Conservation (phyloP, 2,797 vertebrate species). For the Antennarius maculatus region DNA sequence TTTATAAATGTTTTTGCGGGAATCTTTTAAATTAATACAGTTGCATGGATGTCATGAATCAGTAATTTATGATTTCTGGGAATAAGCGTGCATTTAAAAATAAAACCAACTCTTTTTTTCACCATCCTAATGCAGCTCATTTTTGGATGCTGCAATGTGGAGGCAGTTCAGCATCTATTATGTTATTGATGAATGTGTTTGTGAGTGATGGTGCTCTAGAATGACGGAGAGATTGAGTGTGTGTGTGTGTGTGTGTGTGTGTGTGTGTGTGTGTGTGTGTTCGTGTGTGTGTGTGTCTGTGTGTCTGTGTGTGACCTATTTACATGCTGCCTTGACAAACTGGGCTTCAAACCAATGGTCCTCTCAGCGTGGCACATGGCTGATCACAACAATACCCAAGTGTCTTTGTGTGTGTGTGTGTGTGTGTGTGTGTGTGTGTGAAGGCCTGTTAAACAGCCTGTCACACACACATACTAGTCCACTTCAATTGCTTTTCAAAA, state of each 20-base stretch:
- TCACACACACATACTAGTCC: not conserved
- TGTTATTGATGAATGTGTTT: slow-evolving; percentile 10
- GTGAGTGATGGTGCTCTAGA: not conserved
- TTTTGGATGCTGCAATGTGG: slow-evolving; percentile 30
- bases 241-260: not conserved
- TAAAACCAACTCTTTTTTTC: not conserved
- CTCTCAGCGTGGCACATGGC: slow-evolving; percentile 35
- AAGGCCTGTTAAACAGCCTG: not conserved
- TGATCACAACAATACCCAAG: slow-evolving; percentile 12
- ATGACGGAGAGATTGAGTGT: no score
- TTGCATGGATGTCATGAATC: no score
- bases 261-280: slow-evolving; percentile 1
- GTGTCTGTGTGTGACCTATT: slow-evolving; percentile 34
- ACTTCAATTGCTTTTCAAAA: not conserved
- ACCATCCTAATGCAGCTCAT: slow-evolving; percentile 24
- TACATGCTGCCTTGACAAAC: slow-evolving; percentile 41
- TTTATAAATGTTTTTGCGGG: no score
- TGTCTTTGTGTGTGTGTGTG: not conserved
- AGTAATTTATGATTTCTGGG: no score
- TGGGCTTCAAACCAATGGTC: slow-evolving; percentile 41
- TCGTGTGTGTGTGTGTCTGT: not conserved
- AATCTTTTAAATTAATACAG: no score
- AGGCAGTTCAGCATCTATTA: slow-evolving; percentile 32
- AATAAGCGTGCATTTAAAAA: no score
- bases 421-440: not conserved